Evolutionary conservation across 2,797 vertebrate species (phyloP).

Genomic region (Dallia pectoralis): DNA sequence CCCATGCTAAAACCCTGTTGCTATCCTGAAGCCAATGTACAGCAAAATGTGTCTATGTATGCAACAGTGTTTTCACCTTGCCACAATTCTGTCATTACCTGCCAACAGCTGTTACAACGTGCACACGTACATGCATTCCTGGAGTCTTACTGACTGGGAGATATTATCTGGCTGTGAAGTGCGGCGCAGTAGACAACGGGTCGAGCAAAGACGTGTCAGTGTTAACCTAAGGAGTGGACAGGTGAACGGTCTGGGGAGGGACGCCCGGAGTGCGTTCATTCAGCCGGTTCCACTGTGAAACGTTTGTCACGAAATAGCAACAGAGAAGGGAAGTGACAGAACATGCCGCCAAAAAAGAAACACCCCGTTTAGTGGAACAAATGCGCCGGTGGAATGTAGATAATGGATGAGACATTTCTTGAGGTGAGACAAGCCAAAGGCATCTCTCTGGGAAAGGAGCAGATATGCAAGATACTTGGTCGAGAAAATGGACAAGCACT

Average conservation of each 20-base stretch:
- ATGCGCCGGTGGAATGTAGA: constrained; percentile 48
- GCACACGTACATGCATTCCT: constrained; percentile 46
- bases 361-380: too few relatives aligned
- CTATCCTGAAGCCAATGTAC: not conserved
- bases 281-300: too few relatives aligned
- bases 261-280: constrained; percentile 11
- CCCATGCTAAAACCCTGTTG: not conserved
- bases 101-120: constrained; percentile 67
- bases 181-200: not conserved
- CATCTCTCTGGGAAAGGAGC: constrained; percentile 18
- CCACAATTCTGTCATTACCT: constrained; percentile 17
- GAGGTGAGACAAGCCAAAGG: constrained; percentile 56
- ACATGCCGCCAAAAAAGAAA: too few relatives aligned
- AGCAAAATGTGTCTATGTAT: not conserved
- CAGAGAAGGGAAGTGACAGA: too few relatives aligned
- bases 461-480: not conserved
- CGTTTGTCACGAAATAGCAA: too few relatives aligned
- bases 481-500: constrained; percentile 54
- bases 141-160: not conserved
- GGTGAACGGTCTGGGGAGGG: constrained; percentile 28
- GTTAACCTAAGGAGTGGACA: constrained; percentile 17
- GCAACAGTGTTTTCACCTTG: not conserved
- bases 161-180: not conserved
- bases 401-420: constrained; percentile 57
- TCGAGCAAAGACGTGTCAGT: constrained; percentile 6